These are phyloP conservation scores for Drosophila merina DNA, from an alignment of 2,888 invertebrate genomes.

Conservation along the genomic window DNA sequence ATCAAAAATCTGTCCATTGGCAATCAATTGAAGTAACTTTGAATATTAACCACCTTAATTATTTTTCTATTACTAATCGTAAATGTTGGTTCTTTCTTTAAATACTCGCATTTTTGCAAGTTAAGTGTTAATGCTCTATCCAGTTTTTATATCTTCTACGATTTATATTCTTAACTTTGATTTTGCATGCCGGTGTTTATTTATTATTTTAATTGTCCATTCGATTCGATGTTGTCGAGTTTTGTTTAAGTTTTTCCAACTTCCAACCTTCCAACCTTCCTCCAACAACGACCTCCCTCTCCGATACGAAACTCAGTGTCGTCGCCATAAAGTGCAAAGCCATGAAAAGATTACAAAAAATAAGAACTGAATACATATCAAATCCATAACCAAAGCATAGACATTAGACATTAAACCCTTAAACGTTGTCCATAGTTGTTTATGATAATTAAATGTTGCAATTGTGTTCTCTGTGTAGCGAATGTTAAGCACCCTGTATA, in stretches of 20 bases:
- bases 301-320: constrained; percentile 21
- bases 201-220: constrained; percentile 2
- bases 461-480: constrained; percentile 83
- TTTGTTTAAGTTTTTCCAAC: constrained; percentile 20
- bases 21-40: constrained; percentile 44
- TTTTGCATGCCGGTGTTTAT: constrained; percentile 58
- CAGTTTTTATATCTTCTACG: constrained; percentile 8
- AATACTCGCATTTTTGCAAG: constrained; percentile 58
- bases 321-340: constrained; percentile 26
- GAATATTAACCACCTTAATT: constrained; percentile 41
- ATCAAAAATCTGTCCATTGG: constrained; percentile 47
- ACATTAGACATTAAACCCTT: constrained; percentile 54
- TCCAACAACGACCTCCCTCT: not conserved
- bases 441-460: constrained; percentile 81
- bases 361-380: constrained; percentile 23
- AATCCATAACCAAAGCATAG: constrained; percentile 31
- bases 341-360: constrained; percentile 27
- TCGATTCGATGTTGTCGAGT: constrained; percentile 50
- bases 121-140: constrained; percentile 45
- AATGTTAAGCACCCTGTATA: constrained; percentile 83
- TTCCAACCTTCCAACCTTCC: constrained; percentile 19
- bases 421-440: constrained; percentile 73
- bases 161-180: constrained; percentile 9
- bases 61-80: constrained; percentile 40
- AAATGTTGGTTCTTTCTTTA: constrained; percentile 44